Evolutionary conservation across 2,113 vertebrate genomes (phyloP).

Genomic region (Dipodomys ordii): DNA sequence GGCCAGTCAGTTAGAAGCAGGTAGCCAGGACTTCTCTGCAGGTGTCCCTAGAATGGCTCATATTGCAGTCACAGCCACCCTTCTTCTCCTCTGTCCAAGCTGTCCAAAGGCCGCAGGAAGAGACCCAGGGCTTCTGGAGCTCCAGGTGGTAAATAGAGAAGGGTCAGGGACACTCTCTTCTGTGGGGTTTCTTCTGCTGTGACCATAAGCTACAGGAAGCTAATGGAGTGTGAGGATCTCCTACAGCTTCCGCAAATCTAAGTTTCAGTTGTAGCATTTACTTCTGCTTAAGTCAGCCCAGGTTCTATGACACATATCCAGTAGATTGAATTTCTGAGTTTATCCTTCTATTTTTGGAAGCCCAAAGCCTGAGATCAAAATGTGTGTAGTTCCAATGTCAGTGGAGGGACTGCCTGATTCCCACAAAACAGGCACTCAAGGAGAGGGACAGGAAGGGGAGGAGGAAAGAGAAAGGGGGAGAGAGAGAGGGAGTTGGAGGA

Average conservation of each 20-base stretch:
- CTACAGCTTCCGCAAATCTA: background rate
- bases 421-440: too few species aligned
- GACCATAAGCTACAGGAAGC: background rate
- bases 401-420: too few species aligned
- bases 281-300: background rate
- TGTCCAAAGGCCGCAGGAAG: background rate
- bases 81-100: background rate
- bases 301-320: background rate
- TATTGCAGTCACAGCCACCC: accelerated
- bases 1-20: accelerated
- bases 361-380: background rate
- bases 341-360: background rate
- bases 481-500: too few species aligned
- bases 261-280: background rate
- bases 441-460: too few species aligned
- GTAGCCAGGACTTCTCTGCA: background rate
- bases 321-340: background rate
- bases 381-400: background rate
- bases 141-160: accelerated
- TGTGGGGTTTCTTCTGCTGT: background rate
- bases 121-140: too few species aligned
- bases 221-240: accelerated
- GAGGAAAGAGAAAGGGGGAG: too few species aligned
- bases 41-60: background rate
- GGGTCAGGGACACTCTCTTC: background rate